Evolutionary conservation across 2,888 invertebrate genomes (phyloP).

Genomic region (Andrena camellia): DNA sequence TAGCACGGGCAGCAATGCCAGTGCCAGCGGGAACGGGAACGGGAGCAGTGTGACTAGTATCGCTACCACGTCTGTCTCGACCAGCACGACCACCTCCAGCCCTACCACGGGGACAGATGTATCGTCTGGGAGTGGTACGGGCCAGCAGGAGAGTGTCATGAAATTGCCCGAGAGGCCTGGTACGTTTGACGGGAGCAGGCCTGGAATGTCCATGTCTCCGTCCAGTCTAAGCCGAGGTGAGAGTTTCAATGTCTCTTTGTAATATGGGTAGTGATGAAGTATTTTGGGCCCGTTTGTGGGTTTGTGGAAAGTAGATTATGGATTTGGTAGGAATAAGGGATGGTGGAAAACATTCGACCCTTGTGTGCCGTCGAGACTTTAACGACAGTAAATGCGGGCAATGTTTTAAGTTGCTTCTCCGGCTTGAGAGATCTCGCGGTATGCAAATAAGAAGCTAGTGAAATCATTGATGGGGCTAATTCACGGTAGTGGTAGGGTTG

Average conservation of each 20-base stretch:
- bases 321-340: not conserved
- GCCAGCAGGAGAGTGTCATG: slow-evolving; percentile 78
- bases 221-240: slow-evolving; percentile 92
- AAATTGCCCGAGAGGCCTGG: slow-evolving; percentile 80
- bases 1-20: slow-evolving; percentile 54
- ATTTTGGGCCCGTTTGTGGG: not conserved
- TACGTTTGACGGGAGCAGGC: slow-evolving; percentile 80
- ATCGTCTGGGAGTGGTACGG: slow-evolving; percentile 74
- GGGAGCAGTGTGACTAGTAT: slow-evolving; percentile 64
- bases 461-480: slow-evolving; percentile 76
- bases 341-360: not conserved
- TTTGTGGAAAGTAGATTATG: not conserved
- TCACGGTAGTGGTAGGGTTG: slow-evolving; percentile 68
- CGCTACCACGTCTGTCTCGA: slow-evolving; percentile 76
- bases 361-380: slow-evolving; percentile 41
- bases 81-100: slow-evolving; percentile 77
- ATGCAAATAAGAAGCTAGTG: slow-evolving; percentile 66
- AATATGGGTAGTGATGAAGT: not conserved
- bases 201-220: slow-evolving; percentile 88
- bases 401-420: not conserved
- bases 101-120: slow-evolving; percentile 76
- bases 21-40: slow-evolving; percentile 43
- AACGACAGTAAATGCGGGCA: slow-evolving; percentile 41
- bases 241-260: slow-evolving; percentile 74
- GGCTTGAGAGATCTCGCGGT: too few species aligned